Conservation (phyloP, 2,113 vertebrate genomes). For the Indri indri region DNA sequence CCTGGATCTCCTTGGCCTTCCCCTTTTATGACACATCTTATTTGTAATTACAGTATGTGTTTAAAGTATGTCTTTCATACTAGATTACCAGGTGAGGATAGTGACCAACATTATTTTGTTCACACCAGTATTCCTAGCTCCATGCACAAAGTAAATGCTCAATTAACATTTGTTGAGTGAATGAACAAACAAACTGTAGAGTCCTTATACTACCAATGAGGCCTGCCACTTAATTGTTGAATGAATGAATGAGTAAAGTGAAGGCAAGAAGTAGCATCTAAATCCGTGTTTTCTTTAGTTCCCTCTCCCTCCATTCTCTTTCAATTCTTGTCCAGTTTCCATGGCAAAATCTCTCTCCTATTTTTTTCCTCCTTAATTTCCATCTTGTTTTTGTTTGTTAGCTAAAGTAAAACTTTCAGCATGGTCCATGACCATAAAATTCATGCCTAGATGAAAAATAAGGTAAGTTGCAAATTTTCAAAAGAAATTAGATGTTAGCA, state of each 20-base stretch:
- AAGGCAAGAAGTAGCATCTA: not conserved
- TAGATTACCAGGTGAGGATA: not conserved
- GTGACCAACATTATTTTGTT: not conserved
- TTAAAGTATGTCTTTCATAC: not conserved
- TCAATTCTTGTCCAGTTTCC: not conserved
- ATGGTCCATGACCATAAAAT: not conserved
- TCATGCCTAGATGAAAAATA: not conserved
- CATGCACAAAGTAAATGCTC: not conserved
- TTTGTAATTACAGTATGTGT: not conserved
- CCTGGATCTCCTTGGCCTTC: not conserved
- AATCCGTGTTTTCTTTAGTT: not conserved
- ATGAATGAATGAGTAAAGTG: not conserved
- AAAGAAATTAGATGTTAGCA: slow-evolving; percentile 17
- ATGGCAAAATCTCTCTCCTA: not conserved
- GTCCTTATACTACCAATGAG: not conserved
- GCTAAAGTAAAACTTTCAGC: slow-evolving; percentile 45
- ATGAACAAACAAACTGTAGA: not conserved
- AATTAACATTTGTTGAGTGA: not conserved
- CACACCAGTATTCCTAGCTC: not conserved
- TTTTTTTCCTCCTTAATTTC: slow-evolving; percentile 2
- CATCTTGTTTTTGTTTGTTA: slow-evolving; percentile 33
- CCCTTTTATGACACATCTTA: not conserved
- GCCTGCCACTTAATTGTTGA: not conserved
- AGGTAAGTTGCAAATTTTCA: slow-evolving; percentile 25
- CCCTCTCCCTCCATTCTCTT: not conserved